phyloP scores from a whole-genome alignment of 2,888 invertebrate species.

The Anagyrus pseudococci region DNA sequence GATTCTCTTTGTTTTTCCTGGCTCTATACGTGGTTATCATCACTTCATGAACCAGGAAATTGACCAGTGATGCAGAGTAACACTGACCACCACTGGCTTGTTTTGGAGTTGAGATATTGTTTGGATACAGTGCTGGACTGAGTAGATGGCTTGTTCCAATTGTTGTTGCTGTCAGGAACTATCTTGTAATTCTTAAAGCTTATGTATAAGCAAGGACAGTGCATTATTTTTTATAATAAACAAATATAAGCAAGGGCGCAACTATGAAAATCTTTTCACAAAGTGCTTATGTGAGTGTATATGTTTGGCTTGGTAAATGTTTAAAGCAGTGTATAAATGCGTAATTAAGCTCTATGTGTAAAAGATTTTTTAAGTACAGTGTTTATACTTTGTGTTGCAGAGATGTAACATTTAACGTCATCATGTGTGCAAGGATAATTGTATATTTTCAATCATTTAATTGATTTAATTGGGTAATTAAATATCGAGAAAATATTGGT shows the following conservation, averaged over 20 bases:
- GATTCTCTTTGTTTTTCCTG: not conserved
- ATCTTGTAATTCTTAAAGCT: conserved; percentile 7
- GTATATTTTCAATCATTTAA: conserved; percentile 9
- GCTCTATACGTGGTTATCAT: not conserved
- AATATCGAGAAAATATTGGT: not conserved
- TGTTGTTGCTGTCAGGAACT: not conserved
- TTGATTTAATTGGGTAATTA: conserved; percentile 9
- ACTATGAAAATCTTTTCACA: conserved; percentile 24
- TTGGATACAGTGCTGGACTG: not conserved
- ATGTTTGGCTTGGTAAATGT: conserved; percentile 4
- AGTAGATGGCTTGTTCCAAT: not conserved
- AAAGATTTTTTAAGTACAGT: conserved; percentile 12
- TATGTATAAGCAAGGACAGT: conserved; percentile 21
- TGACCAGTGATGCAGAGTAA: not conserved
- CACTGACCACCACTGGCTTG: conserved; percentile 12
- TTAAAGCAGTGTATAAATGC: not conserved
- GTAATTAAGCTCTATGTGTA: not conserved
- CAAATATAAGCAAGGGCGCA: not conserved
- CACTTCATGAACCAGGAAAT: not conserved
- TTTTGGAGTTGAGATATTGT: not conserved
- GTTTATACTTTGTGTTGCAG: conserved; percentile 10
- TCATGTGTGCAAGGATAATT: not conserved
- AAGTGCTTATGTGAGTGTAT: conserved; percentile 13
- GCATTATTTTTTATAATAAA: not conserved
- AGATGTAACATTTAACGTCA: conserved; percentile 20